phyloP scores from a whole-genome alignment of 2,888 invertebrate species.

The Pandemis cinnamomeana region DNA sequence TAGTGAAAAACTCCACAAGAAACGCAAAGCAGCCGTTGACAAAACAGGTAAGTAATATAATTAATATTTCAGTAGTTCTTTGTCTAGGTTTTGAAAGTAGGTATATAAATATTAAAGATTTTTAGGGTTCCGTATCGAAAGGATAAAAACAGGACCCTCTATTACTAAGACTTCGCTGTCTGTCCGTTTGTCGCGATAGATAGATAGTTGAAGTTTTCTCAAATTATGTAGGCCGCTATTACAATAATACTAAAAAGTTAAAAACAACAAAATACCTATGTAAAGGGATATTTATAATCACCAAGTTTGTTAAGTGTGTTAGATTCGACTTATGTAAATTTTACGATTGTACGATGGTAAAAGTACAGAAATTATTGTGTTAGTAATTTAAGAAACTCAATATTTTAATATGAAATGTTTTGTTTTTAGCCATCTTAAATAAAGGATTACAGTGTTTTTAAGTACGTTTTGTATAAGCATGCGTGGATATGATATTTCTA shows the following conservation, averaged over 20 bases:
- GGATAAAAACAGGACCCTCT: no score
- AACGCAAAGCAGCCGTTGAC: no score
- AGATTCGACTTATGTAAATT: constrained; percentile 42
- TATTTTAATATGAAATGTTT: constrained; percentile 40
- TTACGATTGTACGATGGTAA: constrained; percentile 42
- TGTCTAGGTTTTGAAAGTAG: no score
- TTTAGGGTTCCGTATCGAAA: no score
- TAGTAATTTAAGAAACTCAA: constrained; percentile 42
- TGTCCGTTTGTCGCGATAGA: constrained; percentile 12
- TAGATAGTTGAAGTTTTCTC: constrained; percentile 42
- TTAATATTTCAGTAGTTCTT: no score
- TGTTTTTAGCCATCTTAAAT: constrained; percentile 42
- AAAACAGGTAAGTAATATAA: no score
- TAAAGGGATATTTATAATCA: constrained; percentile 39
- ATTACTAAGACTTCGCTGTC: no score
- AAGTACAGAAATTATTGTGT: constrained; percentile 42
- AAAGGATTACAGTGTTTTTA: constrained; percentile 21
- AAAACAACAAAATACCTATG: constrained; percentile 40
- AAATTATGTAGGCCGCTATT: constrained; percentile 41
- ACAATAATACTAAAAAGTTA: constrained; percentile 41
- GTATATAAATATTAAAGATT: no score
- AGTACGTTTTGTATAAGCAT: constrained; percentile 41
- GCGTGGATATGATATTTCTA: constrained; percentile 43
- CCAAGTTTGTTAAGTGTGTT: constrained; percentile 32
- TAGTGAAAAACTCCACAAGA: no score